These are phyloP conservation scores for Schizaphis graminum DNA, from an alignment of 2,888 invertebrate genomes.

Conservation along the genomic window DNA sequence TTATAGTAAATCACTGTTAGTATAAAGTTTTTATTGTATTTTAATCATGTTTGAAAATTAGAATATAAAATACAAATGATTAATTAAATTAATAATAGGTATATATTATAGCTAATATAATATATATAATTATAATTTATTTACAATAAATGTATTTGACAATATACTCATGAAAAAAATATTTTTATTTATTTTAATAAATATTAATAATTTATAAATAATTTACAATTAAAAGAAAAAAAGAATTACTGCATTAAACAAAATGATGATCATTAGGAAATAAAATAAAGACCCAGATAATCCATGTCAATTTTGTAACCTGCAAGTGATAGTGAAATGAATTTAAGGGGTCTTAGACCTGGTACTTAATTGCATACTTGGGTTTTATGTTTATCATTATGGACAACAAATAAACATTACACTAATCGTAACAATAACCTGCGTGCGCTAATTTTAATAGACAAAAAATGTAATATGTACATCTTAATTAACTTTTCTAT, in stretches of 20 bases:
- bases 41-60: neutral
- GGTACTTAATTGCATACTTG: slow-evolving; percentile 39
- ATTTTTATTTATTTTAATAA: neutral
- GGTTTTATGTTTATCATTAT: slow-evolving; percentile 50
- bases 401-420: slow-evolving; percentile 35
- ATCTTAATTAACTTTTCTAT: neutral
- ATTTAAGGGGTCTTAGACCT: slow-evolving; percentile 32
- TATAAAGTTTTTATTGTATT: no score
- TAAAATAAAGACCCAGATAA: slow-evolving; percentile 43
- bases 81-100: neutral
- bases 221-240: neutral
- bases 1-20: no score
- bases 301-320: slow-evolving; percentile 44
- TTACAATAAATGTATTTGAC: neutral
- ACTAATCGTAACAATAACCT: slow-evolving; percentile 2
- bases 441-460: neutral
- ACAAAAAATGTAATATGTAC: neutral
- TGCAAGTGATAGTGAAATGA: slow-evolving; percentile 39
- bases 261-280: slow-evolving; percentile 13
- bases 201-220: neutral
- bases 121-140: neutral
- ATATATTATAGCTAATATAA: neutral
- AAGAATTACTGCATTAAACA: neutral
- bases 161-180: neutral
- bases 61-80: neutral